Percentiles rank a stretch among this genome's conserved stretches.
phyloP scores from a whole-genome alignment of 2,113 vertebrate genomes.

The Ameiurus melas region DNA sequence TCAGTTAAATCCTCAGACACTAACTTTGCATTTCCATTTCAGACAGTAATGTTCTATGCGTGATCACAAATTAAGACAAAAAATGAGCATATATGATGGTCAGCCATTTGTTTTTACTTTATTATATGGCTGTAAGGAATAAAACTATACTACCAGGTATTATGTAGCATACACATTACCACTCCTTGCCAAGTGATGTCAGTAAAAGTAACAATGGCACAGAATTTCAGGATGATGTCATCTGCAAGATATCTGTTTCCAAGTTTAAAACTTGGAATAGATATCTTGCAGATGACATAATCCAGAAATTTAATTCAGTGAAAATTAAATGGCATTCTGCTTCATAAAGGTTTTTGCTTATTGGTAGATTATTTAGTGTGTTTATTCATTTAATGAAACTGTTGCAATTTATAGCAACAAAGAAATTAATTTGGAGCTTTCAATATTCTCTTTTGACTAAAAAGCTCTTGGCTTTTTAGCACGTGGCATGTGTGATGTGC shows the following conservation, averaged over 20 bases:
- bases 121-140: not conserved
- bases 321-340: not conserved
- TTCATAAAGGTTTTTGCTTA: not conserved
- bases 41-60: not conserved
- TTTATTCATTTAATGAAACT: not conserved
- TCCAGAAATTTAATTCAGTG: not conserved
- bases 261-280: not conserved
- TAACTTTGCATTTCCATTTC: not conserved
- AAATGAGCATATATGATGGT: not conserved
- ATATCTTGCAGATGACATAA: no score
- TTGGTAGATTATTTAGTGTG: not conserved
- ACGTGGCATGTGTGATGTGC: no score
- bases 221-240: not conserved
- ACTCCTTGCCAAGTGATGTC: conserved; percentile 37
- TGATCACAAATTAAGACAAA: conserved; percentile 1
- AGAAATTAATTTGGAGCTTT: not conserved
- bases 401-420: not conserved
- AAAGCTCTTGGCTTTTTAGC: not conserved
- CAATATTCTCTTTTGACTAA: conserved; percentile 21
- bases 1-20: not conserved
- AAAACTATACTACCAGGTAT: not conserved
- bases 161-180: conserved; percentile 12
- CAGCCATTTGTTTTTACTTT: not conserved
- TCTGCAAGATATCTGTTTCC: not conserved
- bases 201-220: not conserved